These are phyloP conservation scores for Archegozetes longisetosus DNA, from an alignment of 1,140 invertebrate species.

Conservation along the genomic window DNA sequence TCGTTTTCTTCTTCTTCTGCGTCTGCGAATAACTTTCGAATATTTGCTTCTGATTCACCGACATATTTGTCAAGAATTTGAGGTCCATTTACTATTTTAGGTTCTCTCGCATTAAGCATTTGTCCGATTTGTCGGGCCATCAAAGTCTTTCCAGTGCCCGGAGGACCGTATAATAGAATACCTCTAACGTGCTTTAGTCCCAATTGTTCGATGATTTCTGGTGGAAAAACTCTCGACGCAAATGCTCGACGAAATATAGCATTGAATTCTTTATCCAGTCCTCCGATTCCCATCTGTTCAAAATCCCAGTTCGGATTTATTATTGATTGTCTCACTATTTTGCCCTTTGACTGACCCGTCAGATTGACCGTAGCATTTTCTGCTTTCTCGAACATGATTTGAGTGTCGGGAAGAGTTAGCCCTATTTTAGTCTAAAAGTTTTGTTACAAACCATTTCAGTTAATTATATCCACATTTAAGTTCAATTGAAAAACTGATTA, in stretches of 20 bases:
- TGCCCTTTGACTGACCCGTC: conserved; percentile 65
- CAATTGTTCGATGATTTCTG: conserved; percentile 87
- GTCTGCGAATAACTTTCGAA: conserved; percentile 87
- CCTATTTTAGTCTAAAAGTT: conserved; percentile 44
- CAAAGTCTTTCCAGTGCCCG: conserved; percentile 96
- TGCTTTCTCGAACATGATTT: conserved; percentile 81
- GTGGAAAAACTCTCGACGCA: conserved; percentile 93
- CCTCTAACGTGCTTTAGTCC: conserved; percentile 93
- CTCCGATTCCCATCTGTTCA: conserved; percentile 96
- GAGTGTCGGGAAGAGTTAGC: conserved; percentile 59
- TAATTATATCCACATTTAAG: too few relatives aligned
- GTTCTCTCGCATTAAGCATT: conserved; percentile 96
- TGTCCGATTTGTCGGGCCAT: conserved; percentile 98
- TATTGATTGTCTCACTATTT: conserved; percentile 56
- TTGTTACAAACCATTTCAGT: too few relatives aligned
- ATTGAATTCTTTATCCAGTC: conserved; percentile 92
- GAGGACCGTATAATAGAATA: conserved; percentile 87
- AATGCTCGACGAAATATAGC: conserved; percentile 95
- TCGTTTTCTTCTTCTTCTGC: conserved; percentile 96
- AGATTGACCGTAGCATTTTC: conserved; percentile 69
- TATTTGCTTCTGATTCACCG: conserved; percentile 98
- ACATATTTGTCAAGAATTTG: conserved; percentile 99
- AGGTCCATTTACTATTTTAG: conserved; percentile 99
- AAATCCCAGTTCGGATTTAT: conserved; percentile 99
- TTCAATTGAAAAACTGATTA: too few relatives aligned